Conservation (phyloP, 2,888 invertebrate genomes). For the Coelopa pilipes region DNA sequence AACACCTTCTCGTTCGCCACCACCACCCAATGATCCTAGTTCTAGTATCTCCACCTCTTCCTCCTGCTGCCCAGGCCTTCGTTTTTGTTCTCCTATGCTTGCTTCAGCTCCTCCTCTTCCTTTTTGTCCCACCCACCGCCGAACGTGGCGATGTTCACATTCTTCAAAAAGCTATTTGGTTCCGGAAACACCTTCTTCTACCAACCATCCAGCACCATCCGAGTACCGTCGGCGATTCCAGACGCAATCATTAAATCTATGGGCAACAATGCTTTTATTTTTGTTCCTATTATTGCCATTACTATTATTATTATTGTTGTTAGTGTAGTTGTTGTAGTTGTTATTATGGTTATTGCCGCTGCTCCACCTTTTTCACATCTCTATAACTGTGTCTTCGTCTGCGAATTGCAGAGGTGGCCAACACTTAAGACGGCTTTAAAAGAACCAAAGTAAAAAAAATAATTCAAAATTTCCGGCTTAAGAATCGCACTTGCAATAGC, state of each 20-base stretch:
- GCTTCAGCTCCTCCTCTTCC: neutral
- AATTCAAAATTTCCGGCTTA: conserved; percentile 6
- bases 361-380: conserved; percentile 33
- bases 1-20: no score
- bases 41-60: no score
- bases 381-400: neutral
- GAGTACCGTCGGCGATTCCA: neutral
- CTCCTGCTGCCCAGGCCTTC: no score
- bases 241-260: neutral
- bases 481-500: neutral
- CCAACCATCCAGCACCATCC: neutral
- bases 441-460: neutral
- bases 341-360: neutral
- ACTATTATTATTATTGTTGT: neutral
- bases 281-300: neutral
- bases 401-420: neutral
- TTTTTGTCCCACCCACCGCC: neutral
- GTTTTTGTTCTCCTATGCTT: neutral
- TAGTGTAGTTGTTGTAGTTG: neutral
- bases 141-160: conserved; percentile 1
- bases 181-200: conserved; percentile 12
- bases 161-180: conserved; percentile 1
- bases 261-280: neutral
- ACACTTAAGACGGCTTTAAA: neutral
- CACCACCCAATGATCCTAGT: no score